Evolutionary conservation across 1,140 invertebrate species (phyloP).

Genomic region (Calephelis virginiensis): DNA sequence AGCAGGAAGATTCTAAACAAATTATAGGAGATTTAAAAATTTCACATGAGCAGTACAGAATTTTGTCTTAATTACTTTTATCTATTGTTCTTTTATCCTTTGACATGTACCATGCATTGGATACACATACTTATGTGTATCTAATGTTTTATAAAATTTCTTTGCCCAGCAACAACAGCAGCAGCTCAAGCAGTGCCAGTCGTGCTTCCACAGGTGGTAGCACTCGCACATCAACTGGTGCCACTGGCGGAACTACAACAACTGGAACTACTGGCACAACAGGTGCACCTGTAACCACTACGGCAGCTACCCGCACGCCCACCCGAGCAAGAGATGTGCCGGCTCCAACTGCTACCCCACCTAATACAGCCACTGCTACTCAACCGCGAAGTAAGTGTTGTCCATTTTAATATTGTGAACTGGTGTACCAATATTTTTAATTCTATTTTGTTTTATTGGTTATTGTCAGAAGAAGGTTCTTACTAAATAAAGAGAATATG

Average conservation of each 20-base stretch:
- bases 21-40: too few relatives aligned
- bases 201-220: slow-evolving; percentile 39
- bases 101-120: too few relatives aligned
- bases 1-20: too few relatives aligned
- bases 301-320: slow-evolving; percentile 54
- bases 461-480: too few relatives aligned
- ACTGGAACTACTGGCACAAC: slow-evolving; percentile 25
- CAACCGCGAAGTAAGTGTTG: slow-evolving; percentile 43
- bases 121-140: too few relatives aligned
- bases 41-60: too few relatives aligned
- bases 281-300: slow-evolving; percentile 48
- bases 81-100: too few relatives aligned
- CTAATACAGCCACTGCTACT: slow-evolving; percentile 57
- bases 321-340: slow-evolving; percentile 56
- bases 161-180: slow-evolving; percentile 69
- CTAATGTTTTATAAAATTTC: slow-evolving; percentile 41
- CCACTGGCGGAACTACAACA: slow-evolving; percentile 28
- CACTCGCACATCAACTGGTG: slow-evolving; percentile 42
- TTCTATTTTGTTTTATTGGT: too few relatives aligned
- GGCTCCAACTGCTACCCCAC: slow-evolving; percentile 58
- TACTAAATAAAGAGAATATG: too few relatives aligned
- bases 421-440: too few relatives aligned
- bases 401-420: too few relatives aligned
- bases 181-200: slow-evolving; percentile 45
- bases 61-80: too few relatives aligned